A percentile compares a stretch with the other conserved stretches of the same genome.
phyloP scores from a whole-genome alignment of 2,888 invertebrate species.

The Iphiclides podalirius region DNA sequence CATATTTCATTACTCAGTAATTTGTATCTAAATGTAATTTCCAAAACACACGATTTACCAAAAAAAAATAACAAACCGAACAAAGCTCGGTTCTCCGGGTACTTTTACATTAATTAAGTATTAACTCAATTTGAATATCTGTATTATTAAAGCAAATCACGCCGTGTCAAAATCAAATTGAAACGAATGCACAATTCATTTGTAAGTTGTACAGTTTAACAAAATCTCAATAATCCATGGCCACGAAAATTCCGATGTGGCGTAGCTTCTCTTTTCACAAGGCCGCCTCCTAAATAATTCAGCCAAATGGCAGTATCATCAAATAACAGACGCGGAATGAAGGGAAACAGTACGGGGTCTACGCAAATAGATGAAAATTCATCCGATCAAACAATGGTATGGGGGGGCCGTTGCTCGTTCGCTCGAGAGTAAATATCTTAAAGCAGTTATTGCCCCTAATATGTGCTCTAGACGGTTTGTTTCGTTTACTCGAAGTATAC shows the following conservation, averaged over 20 bases:
- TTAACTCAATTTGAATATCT: too few relatives aligned
- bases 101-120: too few relatives aligned
- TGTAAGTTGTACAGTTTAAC: neutral
- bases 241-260: neutral
- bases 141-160: too few relatives aligned
- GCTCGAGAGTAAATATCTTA: conserved; percentile 52
- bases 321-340: conserved; percentile 37
- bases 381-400: conserved; percentile 52
- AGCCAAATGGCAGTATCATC: conserved; percentile 44
- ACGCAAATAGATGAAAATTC: conserved; percentile 57
- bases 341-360: conserved; percentile 40
- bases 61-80: too few relatives aligned
- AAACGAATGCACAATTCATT: too few relatives aligned
- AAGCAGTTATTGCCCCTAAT: conserved; percentile 30
- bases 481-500: conserved; percentile 3
- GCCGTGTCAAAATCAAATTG: too few relatives aligned
- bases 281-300: conserved; percentile 39
- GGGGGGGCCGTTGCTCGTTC: conserved; percentile 37
- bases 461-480: conserved; percentile 3
- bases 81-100: too few relatives aligned
- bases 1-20: too few relatives aligned
- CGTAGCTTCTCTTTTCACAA: conserved; percentile 8
- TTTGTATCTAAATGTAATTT: too few relatives aligned
- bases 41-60: too few relatives aligned
- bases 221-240: conserved; percentile 1